Evolutionary conservation across 2,888 invertebrate genomes (phyloP).

Genomic region (Ophion obscuratus): DNA sequence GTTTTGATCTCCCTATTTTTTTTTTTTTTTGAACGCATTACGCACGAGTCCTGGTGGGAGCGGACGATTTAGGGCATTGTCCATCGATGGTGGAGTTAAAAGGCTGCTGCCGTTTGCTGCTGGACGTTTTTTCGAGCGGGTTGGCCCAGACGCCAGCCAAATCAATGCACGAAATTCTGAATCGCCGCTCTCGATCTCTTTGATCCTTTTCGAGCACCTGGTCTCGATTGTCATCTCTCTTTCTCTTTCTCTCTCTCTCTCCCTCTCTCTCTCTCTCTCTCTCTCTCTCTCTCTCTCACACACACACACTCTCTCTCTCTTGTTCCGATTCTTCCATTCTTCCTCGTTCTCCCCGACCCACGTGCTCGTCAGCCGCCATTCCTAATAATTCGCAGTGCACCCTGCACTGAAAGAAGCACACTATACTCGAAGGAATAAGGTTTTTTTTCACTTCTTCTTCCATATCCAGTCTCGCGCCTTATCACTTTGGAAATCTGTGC

Average conservation of each 20-base stretch:
- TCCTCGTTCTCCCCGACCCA: slow-evolving; percentile 31
- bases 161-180: slow-evolving; percentile 61
- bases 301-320: too few relatives aligned
- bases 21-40: slow-evolving; percentile 13
- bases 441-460: slow-evolving; percentile 5
- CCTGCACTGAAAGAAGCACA: slow-evolving; percentile 57
- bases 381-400: slow-evolving; percentile 65
- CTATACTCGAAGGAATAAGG: slow-evolving; percentile 33
- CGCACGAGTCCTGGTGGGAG: slow-evolving; percentile 21
- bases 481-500: slow-evolving; percentile 56
- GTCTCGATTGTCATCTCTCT: slow-evolving; percentile 46
- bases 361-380: slow-evolving; percentile 45
- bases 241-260: slow-evolving; percentile 52
- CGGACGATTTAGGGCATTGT: slow-evolving; percentile 51
- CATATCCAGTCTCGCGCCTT: slow-evolving; percentile 38
- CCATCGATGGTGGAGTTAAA: slow-evolving; percentile 50
- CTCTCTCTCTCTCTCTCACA: background rate
- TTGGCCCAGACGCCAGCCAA: slow-evolving; percentile 51
- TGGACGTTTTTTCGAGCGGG: slow-evolving; percentile 54
- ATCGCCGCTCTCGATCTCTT: slow-evolving; percentile 66
- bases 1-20: background rate
- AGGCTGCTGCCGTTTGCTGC: slow-evolving; percentile 24
- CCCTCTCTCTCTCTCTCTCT: background rate
- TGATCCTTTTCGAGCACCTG: slow-evolving; percentile 69
- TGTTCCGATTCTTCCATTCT: slow-evolving; percentile 30